A percentile compares a stretch with the other conserved stretches of the same genome.
Conservation (phyloP, 2,113 vertebrate species). For the Prionailurus bengalensis region DNA sequence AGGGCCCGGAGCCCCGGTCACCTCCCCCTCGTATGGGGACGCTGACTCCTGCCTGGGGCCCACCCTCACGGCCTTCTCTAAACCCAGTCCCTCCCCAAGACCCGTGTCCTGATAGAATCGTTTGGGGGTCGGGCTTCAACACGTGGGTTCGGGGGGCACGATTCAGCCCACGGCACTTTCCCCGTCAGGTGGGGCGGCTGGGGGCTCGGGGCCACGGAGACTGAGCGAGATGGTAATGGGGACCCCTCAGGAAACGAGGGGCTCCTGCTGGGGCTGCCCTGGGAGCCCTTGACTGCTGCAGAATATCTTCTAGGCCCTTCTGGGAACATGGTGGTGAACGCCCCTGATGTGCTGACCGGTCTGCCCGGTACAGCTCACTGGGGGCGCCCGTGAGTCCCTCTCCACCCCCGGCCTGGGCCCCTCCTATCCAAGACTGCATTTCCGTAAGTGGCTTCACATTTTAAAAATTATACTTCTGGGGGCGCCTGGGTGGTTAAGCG, state of each 20-base stretch:
- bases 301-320: background rate
- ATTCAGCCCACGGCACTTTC: background rate
- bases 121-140: background rate
- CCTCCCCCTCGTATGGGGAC: background rate
- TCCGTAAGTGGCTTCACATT: background rate
- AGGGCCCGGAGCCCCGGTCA: background rate
- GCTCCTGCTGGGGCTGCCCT: background rate
- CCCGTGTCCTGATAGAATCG: background rate
- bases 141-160: background rate
- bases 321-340: background rate
- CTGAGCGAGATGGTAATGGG: background rate
- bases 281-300: background rate
- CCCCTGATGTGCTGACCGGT: too few relatives aligned
- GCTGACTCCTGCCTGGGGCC: background rate
- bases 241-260: background rate
- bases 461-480: background rate
- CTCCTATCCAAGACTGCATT: background rate
- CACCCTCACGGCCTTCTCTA: background rate
- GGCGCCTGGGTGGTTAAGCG: too few relatives aligned
- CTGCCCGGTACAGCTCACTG: rapidly evolving
- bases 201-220: background rate
- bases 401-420: background rate
- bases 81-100: background rate
- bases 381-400: background rate
- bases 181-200: background rate